phyloP scores from a whole-genome alignment of 2,797 vertebrate genomes.

The Podargus strigoides region DNA sequence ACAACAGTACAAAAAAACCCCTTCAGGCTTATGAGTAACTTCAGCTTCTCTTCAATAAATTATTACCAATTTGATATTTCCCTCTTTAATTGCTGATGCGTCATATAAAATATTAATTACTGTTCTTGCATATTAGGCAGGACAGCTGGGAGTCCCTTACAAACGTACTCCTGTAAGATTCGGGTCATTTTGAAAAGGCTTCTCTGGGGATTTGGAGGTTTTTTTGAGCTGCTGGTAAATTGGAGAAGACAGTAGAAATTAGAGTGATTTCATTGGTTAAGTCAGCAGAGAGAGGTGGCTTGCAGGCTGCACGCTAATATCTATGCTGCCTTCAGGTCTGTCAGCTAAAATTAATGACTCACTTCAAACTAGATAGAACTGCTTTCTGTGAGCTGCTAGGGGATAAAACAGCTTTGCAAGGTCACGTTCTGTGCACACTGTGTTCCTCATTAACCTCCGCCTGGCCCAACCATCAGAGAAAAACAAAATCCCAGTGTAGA shows the following conservation, averaged over 20 bases:
- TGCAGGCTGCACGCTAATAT: conserved; percentile 18
- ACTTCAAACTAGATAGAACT: conserved; percentile 51
- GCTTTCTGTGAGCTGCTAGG: conserved; percentile 16
- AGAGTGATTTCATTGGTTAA: conserved; percentile 54
- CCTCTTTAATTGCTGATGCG: conserved; percentile 1
- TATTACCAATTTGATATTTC: conserved; percentile 33
- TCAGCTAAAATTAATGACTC: conserved; percentile 66
- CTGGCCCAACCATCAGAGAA: background rate
- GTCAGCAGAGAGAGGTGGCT: conserved; percentile 55
- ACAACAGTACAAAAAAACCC: background rate
- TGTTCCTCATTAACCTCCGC: conserved; percentile 34
- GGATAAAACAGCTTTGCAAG: conserved; percentile 53
- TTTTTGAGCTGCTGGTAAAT: conserved; percentile 45
- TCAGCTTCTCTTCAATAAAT: conserved; percentile 49
- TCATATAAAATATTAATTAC: conserved; percentile 54
- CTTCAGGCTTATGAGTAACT: background rate
- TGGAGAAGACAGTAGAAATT: conserved; percentile 54
- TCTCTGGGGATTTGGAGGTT: background rate
- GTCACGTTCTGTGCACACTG: background rate
- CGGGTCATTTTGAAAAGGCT: conserved; percentile 19
- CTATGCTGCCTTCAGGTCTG: conserved; percentile 61
- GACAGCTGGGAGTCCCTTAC: background rate
- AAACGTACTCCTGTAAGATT: background rate
- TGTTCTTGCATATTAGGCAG: background rate
- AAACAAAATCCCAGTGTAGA: background rate